A percentile compares a stretch with the other conserved stretches of the same genome.
Conservation (phyloP, 2,113 vertebrate genomes). For the Campylorhamphus procurvoides region DNA sequence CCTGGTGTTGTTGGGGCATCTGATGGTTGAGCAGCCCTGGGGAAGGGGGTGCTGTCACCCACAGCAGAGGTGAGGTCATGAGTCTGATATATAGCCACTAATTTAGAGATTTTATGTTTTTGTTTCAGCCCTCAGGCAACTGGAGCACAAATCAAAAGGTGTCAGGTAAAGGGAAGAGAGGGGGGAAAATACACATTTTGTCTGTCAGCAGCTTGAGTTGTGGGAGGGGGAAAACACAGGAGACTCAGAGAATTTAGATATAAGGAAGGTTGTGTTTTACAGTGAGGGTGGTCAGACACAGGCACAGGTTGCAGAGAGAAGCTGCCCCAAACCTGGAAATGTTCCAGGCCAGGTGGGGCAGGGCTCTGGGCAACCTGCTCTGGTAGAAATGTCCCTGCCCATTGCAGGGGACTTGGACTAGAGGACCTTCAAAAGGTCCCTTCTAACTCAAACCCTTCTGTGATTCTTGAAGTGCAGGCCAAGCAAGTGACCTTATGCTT, state of each 20-base stretch:
- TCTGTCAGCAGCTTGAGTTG: not conserved
- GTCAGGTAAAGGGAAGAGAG: not conserved
- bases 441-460: not conserved
- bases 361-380: not conserved
- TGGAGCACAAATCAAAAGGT: accelerated
- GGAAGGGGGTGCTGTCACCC: not conserved
- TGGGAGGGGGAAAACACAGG: not conserved
- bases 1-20: accelerated
- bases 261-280: not conserved
- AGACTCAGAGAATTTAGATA: not conserved
- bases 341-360: not conserved
- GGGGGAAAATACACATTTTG: not conserved
- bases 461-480: not conserved
- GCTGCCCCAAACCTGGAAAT: not conserved
- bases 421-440: not conserved
- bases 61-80: not conserved
- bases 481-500: not conserved
- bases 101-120: not conserved
- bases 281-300: not conserved
- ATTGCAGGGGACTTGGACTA: accelerated
- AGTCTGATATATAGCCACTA: not conserved
- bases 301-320: not conserved
- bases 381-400: not conserved
- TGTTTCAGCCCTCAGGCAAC: not conserved
- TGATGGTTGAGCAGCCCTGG: not conserved